phyloP scores from a whole-genome alignment of 2,888 invertebrate genomes.

The Ormia ochracea region DNA sequence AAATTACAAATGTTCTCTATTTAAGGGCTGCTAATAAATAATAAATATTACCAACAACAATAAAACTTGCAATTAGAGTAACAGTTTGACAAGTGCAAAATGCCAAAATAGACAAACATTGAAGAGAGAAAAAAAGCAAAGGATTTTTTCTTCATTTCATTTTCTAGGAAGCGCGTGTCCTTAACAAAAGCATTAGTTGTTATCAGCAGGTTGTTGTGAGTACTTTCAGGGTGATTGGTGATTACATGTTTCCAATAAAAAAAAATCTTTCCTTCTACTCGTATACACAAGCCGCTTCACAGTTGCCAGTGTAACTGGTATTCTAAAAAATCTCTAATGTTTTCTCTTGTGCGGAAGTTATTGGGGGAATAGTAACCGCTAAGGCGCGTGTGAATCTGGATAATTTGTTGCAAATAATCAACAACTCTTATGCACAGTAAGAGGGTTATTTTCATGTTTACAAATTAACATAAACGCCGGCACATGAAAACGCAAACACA shows the following conservation, averaged over 20 bases:
- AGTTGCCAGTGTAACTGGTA: neutral
- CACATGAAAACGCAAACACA: neutral
- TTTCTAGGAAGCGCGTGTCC: slow-evolving; percentile 39
- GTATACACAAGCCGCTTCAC: neutral
- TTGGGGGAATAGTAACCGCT: slow-evolving; percentile 44
- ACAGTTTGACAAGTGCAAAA: slow-evolving; percentile 62
- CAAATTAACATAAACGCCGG: slow-evolving; percentile 26
- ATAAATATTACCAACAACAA: slow-evolving; percentile 58
- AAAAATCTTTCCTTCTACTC: no score
- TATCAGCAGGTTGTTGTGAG: slow-evolving; percentile 56
- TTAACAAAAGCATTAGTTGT: slow-evolving; percentile 49
- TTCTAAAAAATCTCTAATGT: neutral
- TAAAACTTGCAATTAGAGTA: slow-evolving; percentile 61
- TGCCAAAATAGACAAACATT: slow-evolving; percentile 41
- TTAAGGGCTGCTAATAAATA: slow-evolving; percentile 64
- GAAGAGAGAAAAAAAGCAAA: neutral
- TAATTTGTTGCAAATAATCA: slow-evolving; percentile 50
- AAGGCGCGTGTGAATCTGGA: slow-evolving; percentile 62
- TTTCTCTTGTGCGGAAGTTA: neutral
- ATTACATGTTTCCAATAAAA: slow-evolving; percentile 44
- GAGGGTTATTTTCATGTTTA: slow-evolving; percentile 37
- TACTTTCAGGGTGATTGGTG: slow-evolving; percentile 59
- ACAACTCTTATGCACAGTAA: slow-evolving; percentile 37
- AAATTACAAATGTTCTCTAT: slow-evolving; percentile 11
- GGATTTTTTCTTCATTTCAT: neutral